phyloP scores from a whole-genome alignment of 2,797 vertebrate genomes.

The Mycteria americana region DNA sequence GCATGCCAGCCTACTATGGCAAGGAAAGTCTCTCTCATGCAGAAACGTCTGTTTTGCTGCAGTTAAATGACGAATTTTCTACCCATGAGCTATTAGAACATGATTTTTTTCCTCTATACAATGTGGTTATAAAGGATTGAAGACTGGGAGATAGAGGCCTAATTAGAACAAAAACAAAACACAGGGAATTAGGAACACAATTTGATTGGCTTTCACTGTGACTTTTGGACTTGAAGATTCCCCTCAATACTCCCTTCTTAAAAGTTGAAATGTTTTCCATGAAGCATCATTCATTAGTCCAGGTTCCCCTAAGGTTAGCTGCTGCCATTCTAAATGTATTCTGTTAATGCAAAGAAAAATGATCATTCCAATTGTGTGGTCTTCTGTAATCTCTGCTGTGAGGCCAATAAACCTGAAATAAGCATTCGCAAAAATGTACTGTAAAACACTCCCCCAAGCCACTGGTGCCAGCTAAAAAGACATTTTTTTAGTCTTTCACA shows the following conservation, averaged over 20 bases:
- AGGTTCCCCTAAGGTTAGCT: slow-evolving; percentile 8
- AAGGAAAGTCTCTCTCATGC: background rate
- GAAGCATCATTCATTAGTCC: background rate
- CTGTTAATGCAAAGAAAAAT: slow-evolving; percentile 19
- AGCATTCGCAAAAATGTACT: slow-evolving; percentile 6
- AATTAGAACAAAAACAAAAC: background rate
- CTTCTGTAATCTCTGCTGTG: background rate
- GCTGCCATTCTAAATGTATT: background rate
- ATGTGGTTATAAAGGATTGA: background rate
- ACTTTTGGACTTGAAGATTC: background rate
- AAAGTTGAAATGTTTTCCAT: background rate
- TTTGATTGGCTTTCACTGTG: background rate
- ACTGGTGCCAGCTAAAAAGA: slow-evolving; percentile 6
- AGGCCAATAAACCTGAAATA: slow-evolving; percentile 28
- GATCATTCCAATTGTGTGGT: slow-evolving; percentile 24
- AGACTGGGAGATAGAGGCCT: background rate
- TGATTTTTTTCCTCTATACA: background rate
- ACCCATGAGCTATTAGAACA: background rate
- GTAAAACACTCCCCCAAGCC: slow-evolving; percentile 13
- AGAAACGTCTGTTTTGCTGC: fast-evolving
- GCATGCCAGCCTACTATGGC: background rate
- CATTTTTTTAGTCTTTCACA: slow-evolving; percentile 17
- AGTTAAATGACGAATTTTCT: background rate
- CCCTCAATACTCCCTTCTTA: background rate
- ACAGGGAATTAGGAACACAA: background rate